Evolutionary conservation across 2,797 vertebrate genomes (phyloP), one percentile per base, ranked within the genome.

Genomic region (Parotocinclus haroldoi): DNA sequence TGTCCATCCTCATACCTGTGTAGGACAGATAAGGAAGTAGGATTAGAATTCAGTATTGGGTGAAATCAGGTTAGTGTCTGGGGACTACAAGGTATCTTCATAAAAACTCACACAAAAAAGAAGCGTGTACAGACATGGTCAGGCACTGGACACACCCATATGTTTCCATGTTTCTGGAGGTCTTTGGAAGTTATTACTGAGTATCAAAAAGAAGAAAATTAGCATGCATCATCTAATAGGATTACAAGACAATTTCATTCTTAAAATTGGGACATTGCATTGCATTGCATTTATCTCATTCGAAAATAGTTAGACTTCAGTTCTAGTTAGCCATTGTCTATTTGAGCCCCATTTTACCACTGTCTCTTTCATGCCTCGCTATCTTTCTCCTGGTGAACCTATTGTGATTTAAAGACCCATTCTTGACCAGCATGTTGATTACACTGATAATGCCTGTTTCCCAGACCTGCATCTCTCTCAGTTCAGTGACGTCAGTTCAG

Each of bases 91-190:
- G 45, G 1, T 46, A 46, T 7, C 10, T 46, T 9, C 13, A 57
- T 40, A 37, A 44, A 59, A 16, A 95, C 96, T 98, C 81, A 99
- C 96, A 99, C 96, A 82, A 98, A 99, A 90, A 99, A 99, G 92
- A 99, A 99, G 77, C 96, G 93, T 18, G 97, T 99, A 87, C 97
- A 99, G 85, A 99, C 97, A 0, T 99, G 97, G 81, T 99, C 97
- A 0, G 97, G 98, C 59, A 99, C 94, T 0, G 97, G 96, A 87
- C 97, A 99, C 77, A 99, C 97, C 97, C 97, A 99, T 85, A 99
- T 98, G 89, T 98, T 99, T 11, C 97, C 97, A 0, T 99, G 97
- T 79, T 99, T 99, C 91, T 99, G 97, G 68, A 99, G 91, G 86
- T 99, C 97, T 87, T 99, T 99, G 8, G 97, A 99, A 74, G 97